phyloP scores from a whole-genome alignment of 2,797 vertebrate genomes.

The Chelon auratus region DNA sequence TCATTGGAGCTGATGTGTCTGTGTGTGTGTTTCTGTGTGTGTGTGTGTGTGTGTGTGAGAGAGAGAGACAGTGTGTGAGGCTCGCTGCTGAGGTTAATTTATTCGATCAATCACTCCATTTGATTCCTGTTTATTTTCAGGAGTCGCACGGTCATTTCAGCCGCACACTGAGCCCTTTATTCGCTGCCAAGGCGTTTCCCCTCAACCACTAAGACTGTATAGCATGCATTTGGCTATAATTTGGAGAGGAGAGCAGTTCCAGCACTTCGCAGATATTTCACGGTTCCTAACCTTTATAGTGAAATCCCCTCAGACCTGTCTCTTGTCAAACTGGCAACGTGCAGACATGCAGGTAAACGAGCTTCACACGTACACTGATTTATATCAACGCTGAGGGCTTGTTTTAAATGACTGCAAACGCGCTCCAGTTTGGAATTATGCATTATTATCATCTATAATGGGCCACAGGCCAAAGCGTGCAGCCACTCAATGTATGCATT shows the following conservation, averaged over 20 bases:
- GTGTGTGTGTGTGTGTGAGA: constrained; percentile 33
- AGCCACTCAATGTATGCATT: constrained; percentile 9
- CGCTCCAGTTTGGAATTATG: constrained; percentile 53
- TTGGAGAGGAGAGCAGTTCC: constrained; percentile 73
- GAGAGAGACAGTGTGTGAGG: constrained; percentile 10
- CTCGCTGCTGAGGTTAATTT: constrained; percentile 73
- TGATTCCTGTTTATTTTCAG: constrained; percentile 85
- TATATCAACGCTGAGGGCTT: constrained; percentile 56
- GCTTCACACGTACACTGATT: constrained; percentile 64
- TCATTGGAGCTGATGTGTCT: constrained; percentile 48
- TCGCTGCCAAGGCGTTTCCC: constrained; percentile 71
- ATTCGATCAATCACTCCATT: constrained; percentile 81
- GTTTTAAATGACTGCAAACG: constrained; percentile 64
- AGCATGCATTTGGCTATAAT: constrained; percentile 63
- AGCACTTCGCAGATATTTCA: constrained; percentile 79
- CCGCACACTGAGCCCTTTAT: constrained; percentile 78
- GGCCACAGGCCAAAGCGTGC: constrained; percentile 16
- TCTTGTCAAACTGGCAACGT: constrained; percentile 72
- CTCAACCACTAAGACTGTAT: constrained; percentile 49
- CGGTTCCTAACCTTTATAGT: constrained; percentile 72
- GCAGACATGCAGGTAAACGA: constrained; percentile 54
- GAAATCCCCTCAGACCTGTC: constrained; percentile 77
- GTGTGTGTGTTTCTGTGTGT: constrained; percentile 35
- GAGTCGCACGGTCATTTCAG: constrained; percentile 75
- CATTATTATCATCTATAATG: constrained; percentile 48